Evolutionary conservation across 2,113 vertebrate genomes (phyloP).

Genomic region (Serinus canaria): DNA sequence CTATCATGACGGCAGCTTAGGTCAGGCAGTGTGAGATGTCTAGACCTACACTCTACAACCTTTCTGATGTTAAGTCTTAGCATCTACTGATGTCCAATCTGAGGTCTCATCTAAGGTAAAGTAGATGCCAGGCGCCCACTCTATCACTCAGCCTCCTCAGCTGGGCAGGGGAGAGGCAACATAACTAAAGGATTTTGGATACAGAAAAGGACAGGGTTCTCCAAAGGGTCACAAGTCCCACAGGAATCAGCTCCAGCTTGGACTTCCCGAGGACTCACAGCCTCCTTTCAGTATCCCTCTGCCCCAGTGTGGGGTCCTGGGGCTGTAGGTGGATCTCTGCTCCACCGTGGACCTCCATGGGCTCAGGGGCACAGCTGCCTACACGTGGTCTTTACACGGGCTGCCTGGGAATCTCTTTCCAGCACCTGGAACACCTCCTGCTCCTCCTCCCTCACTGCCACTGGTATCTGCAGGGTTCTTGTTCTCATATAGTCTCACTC

Average conservation of each 20-base stretch:
- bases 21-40: not conserved
- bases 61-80: not conserved
- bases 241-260: not conserved
- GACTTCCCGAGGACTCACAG: not conserved
- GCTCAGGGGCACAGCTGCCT: not conserved
- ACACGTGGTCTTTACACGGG: accelerated
- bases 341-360: accelerated
- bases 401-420: not conserved
- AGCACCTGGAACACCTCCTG: not conserved
- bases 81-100: not conserved
- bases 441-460: not conserved
- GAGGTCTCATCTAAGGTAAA: not conserved
- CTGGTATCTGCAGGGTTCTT: not conserved
- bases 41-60: not conserved
- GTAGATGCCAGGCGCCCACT: accelerated
- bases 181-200: not conserved
- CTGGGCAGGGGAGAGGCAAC: not conserved
- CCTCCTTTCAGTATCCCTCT: not conserved
- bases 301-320: not conserved
- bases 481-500: not conserved
- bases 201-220: not conserved
- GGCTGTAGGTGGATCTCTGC: not conserved
- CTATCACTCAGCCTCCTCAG: not conserved
- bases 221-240: not conserved
- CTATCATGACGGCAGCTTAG: not conserved